phyloP scores from a whole-genome alignment of 2,888 invertebrate species.

The Drosophila sordidula region DNA sequence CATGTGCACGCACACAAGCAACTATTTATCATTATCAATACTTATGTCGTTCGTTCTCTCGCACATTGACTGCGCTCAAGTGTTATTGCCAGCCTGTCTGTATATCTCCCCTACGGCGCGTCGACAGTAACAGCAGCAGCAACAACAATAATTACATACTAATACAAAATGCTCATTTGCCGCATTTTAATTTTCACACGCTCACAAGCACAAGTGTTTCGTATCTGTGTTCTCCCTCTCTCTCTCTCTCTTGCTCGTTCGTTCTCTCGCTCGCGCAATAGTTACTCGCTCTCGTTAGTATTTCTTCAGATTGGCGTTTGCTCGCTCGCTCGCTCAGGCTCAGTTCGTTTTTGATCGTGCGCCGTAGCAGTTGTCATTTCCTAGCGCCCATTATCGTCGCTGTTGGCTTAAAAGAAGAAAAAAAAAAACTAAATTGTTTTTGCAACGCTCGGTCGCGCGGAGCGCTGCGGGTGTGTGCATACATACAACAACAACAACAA shows the following conservation, averaged over 20 bases:
- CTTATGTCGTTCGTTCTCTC: conserved; percentile 48
- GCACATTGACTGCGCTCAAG: conserved; percentile 26
- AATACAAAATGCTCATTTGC: conserved; percentile 78
- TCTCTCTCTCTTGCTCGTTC: conserved; percentile 16
- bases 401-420: conserved; percentile 37
- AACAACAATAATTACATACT: conserved; percentile 72
- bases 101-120: conserved; percentile 46
- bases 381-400: conserved; percentile 41
- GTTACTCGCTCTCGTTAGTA: conserved; percentile 22
- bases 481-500: conserved; percentile 37
- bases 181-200: conserved; percentile 79
- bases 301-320: conserved; percentile 25
- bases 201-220: conserved; percentile 72
- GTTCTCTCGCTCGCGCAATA: conserved; percentile 5
- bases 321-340: conserved; percentile 23
- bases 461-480: conserved; percentile 60
- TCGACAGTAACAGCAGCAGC: conserved; percentile 33
- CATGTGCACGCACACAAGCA: conserved; percentile 24
- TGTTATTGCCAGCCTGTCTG: conserved; percentile 21
- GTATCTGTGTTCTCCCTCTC: conserved; percentile 27
- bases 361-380: conserved; percentile 71
- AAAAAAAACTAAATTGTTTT: conserved; percentile 51
- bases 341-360: conserved; percentile 79
- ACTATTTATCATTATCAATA: conserved; percentile 56
- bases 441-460: conserved; percentile 62